Percentiles rank a stretch among this genome's conserved stretches.
Conservation (phyloP, 2,888 invertebrate genomes). For the Mayetiola destructor region DNA sequence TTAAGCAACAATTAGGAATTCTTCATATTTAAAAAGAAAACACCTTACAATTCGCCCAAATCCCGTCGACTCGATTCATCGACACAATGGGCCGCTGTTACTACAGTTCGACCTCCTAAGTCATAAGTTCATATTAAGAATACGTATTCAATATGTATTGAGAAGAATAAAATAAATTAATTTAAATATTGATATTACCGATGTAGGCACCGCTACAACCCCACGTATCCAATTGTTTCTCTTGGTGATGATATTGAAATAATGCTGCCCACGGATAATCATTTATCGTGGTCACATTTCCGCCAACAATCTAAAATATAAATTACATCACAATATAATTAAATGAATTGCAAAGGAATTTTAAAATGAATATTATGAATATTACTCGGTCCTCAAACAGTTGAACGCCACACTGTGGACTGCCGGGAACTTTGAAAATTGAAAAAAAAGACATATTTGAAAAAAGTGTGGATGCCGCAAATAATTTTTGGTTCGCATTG, state of each 20-base stretch:
- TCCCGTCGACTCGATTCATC: not conserved
- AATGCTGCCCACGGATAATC: slow-evolving; percentile 1
- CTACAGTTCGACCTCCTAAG: not conserved
- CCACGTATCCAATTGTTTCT: not conserved
- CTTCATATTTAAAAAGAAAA: not conserved
- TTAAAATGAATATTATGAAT: too few relatives aligned
- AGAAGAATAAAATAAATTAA: not conserved
- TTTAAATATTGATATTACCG: too few relatives aligned
- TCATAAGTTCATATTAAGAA: not conserved
- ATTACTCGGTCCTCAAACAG: not conserved
- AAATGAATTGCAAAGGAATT: too few relatives aligned
- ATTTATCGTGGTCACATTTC: not conserved
- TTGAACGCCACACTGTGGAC: not conserved
- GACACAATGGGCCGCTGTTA: slow-evolving; percentile 14
- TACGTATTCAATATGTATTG: not conserved
- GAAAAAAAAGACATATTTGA: not conserved
- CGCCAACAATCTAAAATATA: not conserved
- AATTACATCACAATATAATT: not conserved
- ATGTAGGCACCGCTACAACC: not conserved
- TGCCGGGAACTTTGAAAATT: not conserved
- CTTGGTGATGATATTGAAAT: not conserved
- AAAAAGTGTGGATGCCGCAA: too few relatives aligned
- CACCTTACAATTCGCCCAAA: slow-evolving; percentile 3
- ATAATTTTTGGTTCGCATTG: too few relatives aligned
- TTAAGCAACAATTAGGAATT: not conserved